These are phyloP conservation scores for Scylla paramamosain DNA, from an alignment of 1,140 invertebrate genomes.

Conservation along the genomic window DNA sequence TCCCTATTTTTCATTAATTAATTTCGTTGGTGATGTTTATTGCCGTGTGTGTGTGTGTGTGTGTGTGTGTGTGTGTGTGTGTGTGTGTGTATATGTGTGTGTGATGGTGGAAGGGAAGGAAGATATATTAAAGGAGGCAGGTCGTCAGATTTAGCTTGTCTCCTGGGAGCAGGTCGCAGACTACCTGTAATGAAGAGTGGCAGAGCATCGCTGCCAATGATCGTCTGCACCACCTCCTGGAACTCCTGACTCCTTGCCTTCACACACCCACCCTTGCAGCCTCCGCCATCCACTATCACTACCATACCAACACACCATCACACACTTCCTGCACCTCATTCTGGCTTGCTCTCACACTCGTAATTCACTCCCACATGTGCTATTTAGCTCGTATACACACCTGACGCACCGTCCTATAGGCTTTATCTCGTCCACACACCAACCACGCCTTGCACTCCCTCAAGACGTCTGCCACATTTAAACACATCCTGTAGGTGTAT, in stretches of 20 bases:
- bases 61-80: slow-evolving; percentile 52
- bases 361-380: background rate
- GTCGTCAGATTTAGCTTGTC: slow-evolving; percentile 11
- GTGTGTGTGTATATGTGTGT: background rate
- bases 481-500: too few relatives aligned
- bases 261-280: too few relatives aligned
- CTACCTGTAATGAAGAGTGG: background rate
- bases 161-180: background rate
- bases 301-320: too few relatives aligned
- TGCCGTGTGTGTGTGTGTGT: background rate
- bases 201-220: background rate
- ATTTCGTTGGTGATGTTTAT: too few relatives aligned
- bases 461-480: too few relatives aligned
- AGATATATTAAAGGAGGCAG: background rate
- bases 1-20: too few relatives aligned
- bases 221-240: background rate
- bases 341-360: background rate
- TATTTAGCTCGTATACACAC: too few relatives aligned
- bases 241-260: too few relatives aligned
- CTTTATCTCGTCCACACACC: too few relatives aligned
- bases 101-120: background rate
- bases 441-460: too few relatives aligned
- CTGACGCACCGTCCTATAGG: too few relatives aligned
- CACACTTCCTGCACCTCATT: background rate
- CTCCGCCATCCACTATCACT: too few relatives aligned